Base-by-base conservation (phyloP, 2,888 invertebrate genomes). In the Lepeophtheirus nordmannii region DNA sequence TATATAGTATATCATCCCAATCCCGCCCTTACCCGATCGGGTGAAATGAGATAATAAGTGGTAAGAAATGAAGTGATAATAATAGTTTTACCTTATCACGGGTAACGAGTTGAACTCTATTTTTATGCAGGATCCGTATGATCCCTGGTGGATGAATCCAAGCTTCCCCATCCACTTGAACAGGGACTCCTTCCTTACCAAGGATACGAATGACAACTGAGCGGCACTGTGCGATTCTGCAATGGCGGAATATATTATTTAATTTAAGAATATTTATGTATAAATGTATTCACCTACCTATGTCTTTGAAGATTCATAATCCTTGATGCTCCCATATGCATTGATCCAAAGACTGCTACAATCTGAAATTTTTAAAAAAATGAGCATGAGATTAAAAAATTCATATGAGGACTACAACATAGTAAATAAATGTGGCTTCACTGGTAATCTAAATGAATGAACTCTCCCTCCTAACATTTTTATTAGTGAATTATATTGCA, bases 101-200 rank as follows among this genome's bases (percentile, higher is more conserved):
- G 73, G 89, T 90, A 30, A 97, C 79, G 89, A 97, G 92, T 79
- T 94, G 94, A 74, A 94, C 91, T 65, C 94, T 81, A 78, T 96
- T 96, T 78, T 96, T 96, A 77, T 96, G 96, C 71, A 92, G 84
- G 71, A 97, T 94, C 67, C 91, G 81, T 71, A 97, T 91, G 74
- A 92, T 89, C 46, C 96, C 96, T 0, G 97, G 94, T 0, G 92
- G 91, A 76, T 96, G 96, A 56, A 94, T 81, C 96, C 96, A 96
- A 1, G 96, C 94, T 76, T 97, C 97, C 0, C 96, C 97, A 74
- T 97, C 96, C 56, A 94, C 94, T 78, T 89, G 90, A 65, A 94
- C 89, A 0, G 94, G 94, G 20, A 94, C 90, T 63, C 91, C 88
- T 77, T 79, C 78, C 67, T 78, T 77, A 73, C 84, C 94, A 71